Conservation (phyloP, 2,888 invertebrate species). For the Bombylius major region DNA sequence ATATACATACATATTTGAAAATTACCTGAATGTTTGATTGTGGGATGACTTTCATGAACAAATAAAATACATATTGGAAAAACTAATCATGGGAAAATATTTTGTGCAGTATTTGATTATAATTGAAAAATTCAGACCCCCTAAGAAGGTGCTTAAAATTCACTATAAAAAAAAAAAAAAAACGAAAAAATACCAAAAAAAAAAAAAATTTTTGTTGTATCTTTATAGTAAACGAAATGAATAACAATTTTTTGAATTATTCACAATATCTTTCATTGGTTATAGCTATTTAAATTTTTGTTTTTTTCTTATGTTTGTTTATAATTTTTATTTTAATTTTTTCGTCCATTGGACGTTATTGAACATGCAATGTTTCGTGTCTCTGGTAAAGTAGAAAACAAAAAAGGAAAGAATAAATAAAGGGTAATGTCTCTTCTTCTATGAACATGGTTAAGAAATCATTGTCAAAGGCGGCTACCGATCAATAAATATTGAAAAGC, state of each 20-base stretch:
- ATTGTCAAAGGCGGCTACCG: conserved; percentile 4
- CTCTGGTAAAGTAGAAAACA: not conserved
- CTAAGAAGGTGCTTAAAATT: conserved; percentile 4
- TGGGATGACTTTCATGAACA: no score
- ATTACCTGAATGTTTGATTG: no score
- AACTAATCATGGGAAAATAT: conserved; percentile 1
- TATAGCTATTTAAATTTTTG: not conserved
- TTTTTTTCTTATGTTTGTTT: no score
- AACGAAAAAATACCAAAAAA: no score
- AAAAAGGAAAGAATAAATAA: no score
- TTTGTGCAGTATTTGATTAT: not conserved
- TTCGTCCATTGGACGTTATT: not conserved
- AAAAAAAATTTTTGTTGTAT: no score
- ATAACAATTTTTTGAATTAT: conserved; percentile 1
- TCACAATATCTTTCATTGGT: not conserved
- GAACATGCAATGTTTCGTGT: not conserved
- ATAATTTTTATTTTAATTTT: no score
- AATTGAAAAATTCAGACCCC: not conserved
- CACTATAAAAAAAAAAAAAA: not conserved
- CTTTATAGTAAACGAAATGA: conserved; percentile 1
- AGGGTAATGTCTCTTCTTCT: not conserved
- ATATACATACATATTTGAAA: no score
- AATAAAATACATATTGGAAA: not conserved
- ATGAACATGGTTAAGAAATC: not conserved
- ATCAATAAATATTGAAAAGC: not conserved